Base-by-base conservation (phyloP, 2,888 invertebrate genomes). In the Polyommatus icarus region DNA sequence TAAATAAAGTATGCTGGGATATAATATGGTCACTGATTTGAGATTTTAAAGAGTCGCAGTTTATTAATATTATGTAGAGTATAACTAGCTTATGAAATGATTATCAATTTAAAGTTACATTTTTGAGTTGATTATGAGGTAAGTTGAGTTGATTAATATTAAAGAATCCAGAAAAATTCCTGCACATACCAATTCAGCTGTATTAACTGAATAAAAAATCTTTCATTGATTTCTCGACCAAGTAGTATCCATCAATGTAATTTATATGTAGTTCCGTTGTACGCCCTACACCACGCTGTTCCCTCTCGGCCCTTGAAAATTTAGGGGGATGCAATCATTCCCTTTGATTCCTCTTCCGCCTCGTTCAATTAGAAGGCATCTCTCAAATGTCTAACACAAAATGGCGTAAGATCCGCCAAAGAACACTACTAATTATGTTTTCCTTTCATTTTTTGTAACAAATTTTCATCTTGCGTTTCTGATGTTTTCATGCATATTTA, bases 331-430 rank as follows among this genome's bases (percentile, higher is more conserved):
- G 89, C 90, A 90, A 93, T 92, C 91, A 92, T 93, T 91, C 90
- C 90, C 90, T 93, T 93, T 93, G 93, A 93, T 92, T 93, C 87
- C 87, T 90, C 87, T 90, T 89, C 90, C 93, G 87, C 91, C 90
- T 90, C 89, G 92, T 93, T 93, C 92, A 94, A 94, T 94, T 93
- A 94, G 91, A 86, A 91, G 90, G 89, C 91, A 89, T 88, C 90
- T 90, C 87, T 89, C 88, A 83, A 84, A 77, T 77, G 77, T 87
- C 88, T 85, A 86, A 85, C 85, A 87, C 86, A 88, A 89, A 89
- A 85, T 86, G 83, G 84, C 82, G 81, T 82, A 82, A 83, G 81
- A 82, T 81, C 80, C 80, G 80, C 80, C 81, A 81, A 82, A 83
- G 83, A 83, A 83, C 83, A 82, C 82, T 83, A 82, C 81, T 85